Conservation (phyloP, 2,888 invertebrate species). For the Nycteola revayana region DNA sequence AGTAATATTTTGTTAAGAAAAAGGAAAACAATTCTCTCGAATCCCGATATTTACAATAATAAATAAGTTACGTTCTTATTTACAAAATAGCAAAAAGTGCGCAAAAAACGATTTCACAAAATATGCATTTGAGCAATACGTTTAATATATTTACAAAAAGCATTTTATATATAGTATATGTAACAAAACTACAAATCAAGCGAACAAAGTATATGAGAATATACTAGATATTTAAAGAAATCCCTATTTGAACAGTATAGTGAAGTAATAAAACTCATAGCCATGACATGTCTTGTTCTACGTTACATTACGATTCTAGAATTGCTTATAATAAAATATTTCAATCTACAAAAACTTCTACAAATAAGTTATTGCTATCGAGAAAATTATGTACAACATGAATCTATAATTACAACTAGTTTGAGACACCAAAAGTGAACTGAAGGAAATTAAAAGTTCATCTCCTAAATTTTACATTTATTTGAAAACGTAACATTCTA, state of each 20-base stretch:
- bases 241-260: constrained; percentile 4
- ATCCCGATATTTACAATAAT: constrained; percentile 53
- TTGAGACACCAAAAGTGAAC: constrained; percentile 63
- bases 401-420: constrained; percentile 43
- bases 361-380: constrained; percentile 65
- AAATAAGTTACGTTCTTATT: constrained; percentile 57
- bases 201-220: constrained; percentile 13
- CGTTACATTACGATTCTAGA: constrained; percentile 21
- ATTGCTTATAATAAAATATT: constrained; percentile 38
- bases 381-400: constrained; percentile 55
- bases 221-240: constrained; percentile 16
- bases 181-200: constrained; percentile 29
- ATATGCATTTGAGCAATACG: constrained; percentile 81
- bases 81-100: constrained; percentile 80
- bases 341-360: constrained; percentile 46
- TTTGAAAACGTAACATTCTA: constrained; percentile 48
- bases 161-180: constrained; percentile 53
- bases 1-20: constrained; percentile 37
- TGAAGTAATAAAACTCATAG: constrained; percentile 13
- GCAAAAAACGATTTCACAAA: constrained; percentile 80
- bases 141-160: constrained; percentile 77
- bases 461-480: constrained; percentile 37
- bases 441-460: constrained; percentile 44
- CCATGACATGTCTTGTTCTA: constrained; percentile 23
- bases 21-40: constrained; percentile 53